Evolutionary conservation across 1,140 invertebrate species (phyloP).

Genomic region (Hydropsyche tenuis): DNA sequence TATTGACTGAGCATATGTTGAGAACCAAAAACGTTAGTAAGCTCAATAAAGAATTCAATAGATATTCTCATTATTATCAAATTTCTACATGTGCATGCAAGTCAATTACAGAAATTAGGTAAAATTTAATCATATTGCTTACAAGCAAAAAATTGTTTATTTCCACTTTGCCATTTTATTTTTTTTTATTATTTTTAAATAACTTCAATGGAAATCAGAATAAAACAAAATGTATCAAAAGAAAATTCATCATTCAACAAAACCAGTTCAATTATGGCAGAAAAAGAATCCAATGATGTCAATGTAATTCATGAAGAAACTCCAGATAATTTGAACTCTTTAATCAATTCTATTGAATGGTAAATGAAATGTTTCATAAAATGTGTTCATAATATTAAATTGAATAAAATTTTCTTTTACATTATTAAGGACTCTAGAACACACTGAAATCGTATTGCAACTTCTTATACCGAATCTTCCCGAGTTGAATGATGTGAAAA

Average conservation of each 20-base stretch:
- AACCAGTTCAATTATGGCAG: not conserved
- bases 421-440: constrained; percentile 68
- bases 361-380: constrained; percentile 28
- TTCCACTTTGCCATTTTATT: too few species aligned
- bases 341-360: constrained; percentile 21
- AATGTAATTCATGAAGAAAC: not conserved
- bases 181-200: too few species aligned
- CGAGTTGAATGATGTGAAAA: constrained; percentile 61
- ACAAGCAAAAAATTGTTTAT: too few species aligned
- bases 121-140: not conserved
- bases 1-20: not conserved
- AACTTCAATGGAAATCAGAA: too few species aligned
- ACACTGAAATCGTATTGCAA: constrained; percentile 71
- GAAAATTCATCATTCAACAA: not conserved
- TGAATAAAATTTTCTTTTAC: constrained; percentile 52
- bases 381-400: constrained; percentile 52
- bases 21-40: not conserved
- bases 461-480: constrained; percentile 68
- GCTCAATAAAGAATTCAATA: not conserved
- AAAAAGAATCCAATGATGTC: not conserved
- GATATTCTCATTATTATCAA: constrained; percentile 20
- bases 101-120: constrained; percentile 4
- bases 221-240: not conserved
- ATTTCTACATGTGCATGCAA: constrained; percentile 8
- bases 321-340: not conserved